A percentile compares a stretch with the other conserved stretches of the same genome.
phyloP scores from a whole-genome alignment of 2,797 vertebrate species.

The Echeneis naucrates region DNA sequence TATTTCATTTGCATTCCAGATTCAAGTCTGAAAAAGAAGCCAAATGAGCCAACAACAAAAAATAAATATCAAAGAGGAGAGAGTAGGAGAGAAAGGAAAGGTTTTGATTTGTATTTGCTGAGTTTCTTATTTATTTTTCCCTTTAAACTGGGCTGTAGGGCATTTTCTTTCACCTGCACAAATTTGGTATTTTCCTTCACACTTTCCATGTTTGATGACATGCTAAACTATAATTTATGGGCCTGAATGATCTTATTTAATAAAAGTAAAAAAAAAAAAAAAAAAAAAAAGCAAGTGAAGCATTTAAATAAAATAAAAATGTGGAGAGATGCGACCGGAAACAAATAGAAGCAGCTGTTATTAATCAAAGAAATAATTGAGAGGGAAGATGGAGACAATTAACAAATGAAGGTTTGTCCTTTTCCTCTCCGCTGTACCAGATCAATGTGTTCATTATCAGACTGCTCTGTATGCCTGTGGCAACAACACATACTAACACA shows the following conservation, averaged over 20 bases:
- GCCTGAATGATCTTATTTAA: constrained; percentile 42
- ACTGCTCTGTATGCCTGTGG: constrained; percentile 63
- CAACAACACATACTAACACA: constrained; percentile 27
- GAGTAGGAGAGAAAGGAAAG: no score
- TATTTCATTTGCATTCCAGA: not conserved
- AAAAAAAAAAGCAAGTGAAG: no score
- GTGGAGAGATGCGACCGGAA: constrained; percentile 7
- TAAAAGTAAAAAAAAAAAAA: not conserved
- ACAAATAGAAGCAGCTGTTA: constrained; percentile 18
- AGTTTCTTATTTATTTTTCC: not conserved
- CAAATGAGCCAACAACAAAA: not conserved
- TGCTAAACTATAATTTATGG: constrained; percentile 42
- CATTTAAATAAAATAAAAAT: constrained; percentile 19
- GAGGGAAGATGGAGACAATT: constrained; percentile 34
- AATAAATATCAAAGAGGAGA: not conserved
- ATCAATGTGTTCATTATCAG: constrained; percentile 79
- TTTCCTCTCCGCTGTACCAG: constrained; percentile 60
- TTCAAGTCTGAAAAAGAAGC: not conserved
- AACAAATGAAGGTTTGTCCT: constrained; percentile 59
- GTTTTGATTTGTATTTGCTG: not conserved
- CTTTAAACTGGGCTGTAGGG: not conserved
- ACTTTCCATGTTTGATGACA: constrained; percentile 22
- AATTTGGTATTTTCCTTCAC: constrained; percentile 10
- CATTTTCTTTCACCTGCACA: constrained; percentile 33
- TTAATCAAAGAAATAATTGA: constrained; percentile 48